Conservation (phyloP, 92 coral and sea anemone genomes). For the Pocillopora meandrina region DNA sequence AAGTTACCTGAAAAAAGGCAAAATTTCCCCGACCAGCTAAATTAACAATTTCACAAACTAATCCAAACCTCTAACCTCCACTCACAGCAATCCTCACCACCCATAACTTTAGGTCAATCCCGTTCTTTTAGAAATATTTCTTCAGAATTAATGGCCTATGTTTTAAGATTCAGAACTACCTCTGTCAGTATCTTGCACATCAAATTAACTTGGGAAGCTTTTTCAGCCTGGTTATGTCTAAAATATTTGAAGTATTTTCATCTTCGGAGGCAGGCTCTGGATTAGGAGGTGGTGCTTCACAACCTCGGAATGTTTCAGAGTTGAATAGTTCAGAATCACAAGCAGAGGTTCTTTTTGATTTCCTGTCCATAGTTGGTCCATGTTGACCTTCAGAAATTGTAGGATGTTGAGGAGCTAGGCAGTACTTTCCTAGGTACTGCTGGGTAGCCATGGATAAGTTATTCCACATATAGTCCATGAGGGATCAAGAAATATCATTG, state of each 20-base stretch:
- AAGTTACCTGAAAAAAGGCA: too few species aligned
- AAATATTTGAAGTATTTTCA: constrained; percentile 54
- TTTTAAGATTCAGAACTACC: neutral
- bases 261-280: constrained; percentile 62
- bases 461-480: constrained; percentile 82
- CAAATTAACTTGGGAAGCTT: constrained; percentile 87
- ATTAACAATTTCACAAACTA: too few species aligned
- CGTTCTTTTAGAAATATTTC: too few species aligned
- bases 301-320: constrained; percentile 36
- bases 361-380: neutral
- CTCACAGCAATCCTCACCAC: too few species aligned
- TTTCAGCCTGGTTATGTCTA: constrained; percentile 79
- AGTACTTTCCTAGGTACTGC: constrained; percentile 78
- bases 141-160: too few species aligned
- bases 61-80: too few species aligned
- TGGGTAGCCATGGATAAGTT: constrained; percentile 90
- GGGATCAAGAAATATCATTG: neutral
- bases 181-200: neutral
- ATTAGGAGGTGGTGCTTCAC: constrained; percentile 84
- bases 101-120: too few species aligned
- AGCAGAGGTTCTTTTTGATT: too few species aligned
- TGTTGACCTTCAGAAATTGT: neutral
- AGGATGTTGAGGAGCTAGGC: constrained; percentile 49
- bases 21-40: too few species aligned
- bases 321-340: neutral